Percentiles rank a stretch among this genome's conserved stretches.
Evolutionary conservation across 2,888 invertebrate genomes (phyloP).

Genomic region (Macrophya alboannulata): DNA sequence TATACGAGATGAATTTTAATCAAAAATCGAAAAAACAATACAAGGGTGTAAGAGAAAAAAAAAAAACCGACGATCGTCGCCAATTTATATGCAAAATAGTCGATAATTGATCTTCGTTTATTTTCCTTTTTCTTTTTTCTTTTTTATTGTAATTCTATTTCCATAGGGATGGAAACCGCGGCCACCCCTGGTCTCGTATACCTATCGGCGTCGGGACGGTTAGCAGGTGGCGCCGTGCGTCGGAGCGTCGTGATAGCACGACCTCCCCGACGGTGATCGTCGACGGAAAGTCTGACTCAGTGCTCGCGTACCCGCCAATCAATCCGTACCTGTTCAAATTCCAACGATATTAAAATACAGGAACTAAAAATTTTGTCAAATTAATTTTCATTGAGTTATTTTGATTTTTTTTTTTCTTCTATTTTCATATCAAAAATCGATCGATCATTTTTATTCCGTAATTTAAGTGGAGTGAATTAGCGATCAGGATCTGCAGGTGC

Average conservation of each 20-base stretch:
- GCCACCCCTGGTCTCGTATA: background rate
- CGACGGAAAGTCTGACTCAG: constrained; percentile 73
- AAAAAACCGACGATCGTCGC: background rate
- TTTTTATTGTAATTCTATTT: constrained; percentile 1
- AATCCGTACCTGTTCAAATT: constrained; percentile 65
- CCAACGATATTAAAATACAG: background rate
- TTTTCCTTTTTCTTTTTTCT: too few species aligned
- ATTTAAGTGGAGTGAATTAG: too few species aligned
- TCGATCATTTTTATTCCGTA: too few species aligned
- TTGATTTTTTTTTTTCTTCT: background rate
- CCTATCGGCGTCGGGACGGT: constrained; percentile 15
- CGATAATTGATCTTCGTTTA: background rate
- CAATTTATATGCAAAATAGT: constrained; percentile 2
- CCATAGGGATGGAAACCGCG: background rate
- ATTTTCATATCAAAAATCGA: background rate
- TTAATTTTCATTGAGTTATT: background rate
- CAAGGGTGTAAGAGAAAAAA: background rate
- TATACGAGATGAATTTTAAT: background rate
- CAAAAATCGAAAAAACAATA: background rate
- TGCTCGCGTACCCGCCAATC: constrained; percentile 76
- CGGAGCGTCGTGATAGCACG: constrained; percentile 13
- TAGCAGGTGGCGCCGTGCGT: constrained; percentile 52
- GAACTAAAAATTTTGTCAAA: background rate
- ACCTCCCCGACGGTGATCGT: constrained; percentile 60
- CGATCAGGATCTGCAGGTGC: too few species aligned